Evolutionary conservation across 2,888 invertebrate species (phyloP), one percentile per base, ranked within the genome.

Genomic region (Mantis religiosa): DNA sequence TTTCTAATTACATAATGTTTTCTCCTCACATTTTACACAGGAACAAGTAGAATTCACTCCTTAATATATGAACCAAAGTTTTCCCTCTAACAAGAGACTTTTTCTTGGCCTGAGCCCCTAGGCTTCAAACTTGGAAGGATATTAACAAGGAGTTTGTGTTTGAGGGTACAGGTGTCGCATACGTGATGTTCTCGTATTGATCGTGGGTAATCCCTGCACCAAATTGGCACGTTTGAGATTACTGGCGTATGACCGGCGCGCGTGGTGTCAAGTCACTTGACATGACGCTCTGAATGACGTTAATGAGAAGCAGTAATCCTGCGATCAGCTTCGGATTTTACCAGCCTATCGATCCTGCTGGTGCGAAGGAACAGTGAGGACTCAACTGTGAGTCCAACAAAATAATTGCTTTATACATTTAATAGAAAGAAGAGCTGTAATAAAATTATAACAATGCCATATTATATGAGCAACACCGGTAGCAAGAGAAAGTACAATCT

Each of bases 291-390:
- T 89, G 89, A 89, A 84, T 89, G 89, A 89, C 89, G 89, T 86
- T 89, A 89, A 89, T 89, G 89, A 89, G 89, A 89, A 86, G 84
- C 71, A 84, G 89, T 83, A 89, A 89, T 87, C 89, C 89, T n/a
- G 20, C 87, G 84, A 83, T 89, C 87, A 89, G 84, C 87, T 81
- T 27, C 82, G 87, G 87, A 87, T 87, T 87, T 87, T 34, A n/a
- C 34, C 82, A 28, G n/a, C 12, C 82, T 71, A 71, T 71, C 54
- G 54, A 71, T 71, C 54, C 54, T 25, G 25, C 20, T 15, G 20
- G 20, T 71, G 54, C 25, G 20, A 71, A 71, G 54, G 54, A 71
- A 71, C 54, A 25, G 2, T 71, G 20, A 25, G 20, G 25, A 71
- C 54, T 25, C 15, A 71, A 20, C 20, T 20, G 54, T 71, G 54